Percentiles rank a stretch among this genome's conserved stretches.
phyloP scores from a whole-genome alignment of 2,797 vertebrate species.

The Eutrigla gurnardus region DNA sequence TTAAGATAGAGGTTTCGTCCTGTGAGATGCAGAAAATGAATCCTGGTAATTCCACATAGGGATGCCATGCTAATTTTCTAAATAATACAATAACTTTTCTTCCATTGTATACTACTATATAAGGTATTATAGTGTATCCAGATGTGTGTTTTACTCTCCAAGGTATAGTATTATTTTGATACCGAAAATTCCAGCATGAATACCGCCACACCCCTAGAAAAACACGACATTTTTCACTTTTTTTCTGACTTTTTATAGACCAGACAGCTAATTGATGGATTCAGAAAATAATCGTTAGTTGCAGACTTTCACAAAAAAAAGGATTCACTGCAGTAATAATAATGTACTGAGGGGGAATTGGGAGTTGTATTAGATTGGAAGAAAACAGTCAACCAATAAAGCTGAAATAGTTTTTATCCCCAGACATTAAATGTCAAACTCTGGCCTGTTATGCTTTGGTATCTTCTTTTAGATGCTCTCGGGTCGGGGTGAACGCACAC shows the following conservation, averaged over 20 bases:
- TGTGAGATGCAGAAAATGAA: slow-evolving; percentile 34
- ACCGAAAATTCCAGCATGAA: too few species aligned
- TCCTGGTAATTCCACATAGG: slow-evolving; percentile 24
- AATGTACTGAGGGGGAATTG: slow-evolving; percentile 9
- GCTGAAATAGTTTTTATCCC: slow-evolving; percentile 19
- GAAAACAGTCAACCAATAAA: slow-evolving; percentile 36
- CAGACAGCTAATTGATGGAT: not conserved
- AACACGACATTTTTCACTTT: not conserved
- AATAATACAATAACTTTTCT: too few species aligned
- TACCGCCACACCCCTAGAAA: too few species aligned
- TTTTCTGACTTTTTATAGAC: not conserved
- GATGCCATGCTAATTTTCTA: not conserved
- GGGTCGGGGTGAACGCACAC: slow-evolving; percentile 14
- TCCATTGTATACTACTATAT: too few species aligned
- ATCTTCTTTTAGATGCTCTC: slow-evolving; percentile 7
- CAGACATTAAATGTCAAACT: slow-evolving; percentile 34
- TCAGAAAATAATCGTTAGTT: not conserved
- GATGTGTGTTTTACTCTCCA: slow-evolving; percentile 3
- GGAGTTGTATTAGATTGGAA: not conserved
- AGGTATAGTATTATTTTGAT: not conserved
- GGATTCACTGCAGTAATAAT: slow-evolving; percentile 12
- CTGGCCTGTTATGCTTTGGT: slow-evolving; percentile 8
- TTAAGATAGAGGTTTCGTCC: slow-evolving; percentile 55
- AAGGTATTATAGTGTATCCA: not conserved
- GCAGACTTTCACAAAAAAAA: not conserved